phyloP scores from a whole-genome alignment of 2,888 invertebrate species.

The Petrophora chlorosata region DNA sequence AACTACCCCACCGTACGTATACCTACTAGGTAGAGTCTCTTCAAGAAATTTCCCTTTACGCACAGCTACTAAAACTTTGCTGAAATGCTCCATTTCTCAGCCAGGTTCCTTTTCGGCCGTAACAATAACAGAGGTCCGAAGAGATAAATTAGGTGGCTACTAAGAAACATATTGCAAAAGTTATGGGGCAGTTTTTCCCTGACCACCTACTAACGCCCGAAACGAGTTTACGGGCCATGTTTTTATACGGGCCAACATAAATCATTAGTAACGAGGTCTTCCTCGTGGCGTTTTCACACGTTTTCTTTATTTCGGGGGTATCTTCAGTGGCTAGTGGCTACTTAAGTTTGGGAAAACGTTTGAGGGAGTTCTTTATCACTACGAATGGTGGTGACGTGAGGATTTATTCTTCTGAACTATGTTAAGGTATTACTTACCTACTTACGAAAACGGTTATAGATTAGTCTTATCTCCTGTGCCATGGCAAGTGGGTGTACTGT shows the following conservation, averaged over 20 bases:
- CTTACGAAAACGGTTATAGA: too few species aligned
- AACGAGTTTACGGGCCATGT: conserved; percentile 56
- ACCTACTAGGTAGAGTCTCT: background rate
- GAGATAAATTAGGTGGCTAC: conserved; percentile 36
- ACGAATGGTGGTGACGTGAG: conserved; percentile 1
- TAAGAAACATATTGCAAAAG: conserved; percentile 40
- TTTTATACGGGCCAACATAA: conserved; percentile 65
- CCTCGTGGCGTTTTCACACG: conserved; percentile 68
- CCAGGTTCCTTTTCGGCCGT: conserved; percentile 14
- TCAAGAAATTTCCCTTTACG: too few species aligned
- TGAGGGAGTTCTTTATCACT: conserved; percentile 19
- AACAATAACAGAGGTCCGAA: conserved; percentile 30
- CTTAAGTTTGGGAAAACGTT: conserved; percentile 36
- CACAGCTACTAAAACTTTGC: too few species aligned
- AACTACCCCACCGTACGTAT: too few species aligned
- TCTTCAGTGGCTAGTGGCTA: conserved; percentile 30
- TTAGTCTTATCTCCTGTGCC: too few species aligned
- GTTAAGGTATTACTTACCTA: too few species aligned
- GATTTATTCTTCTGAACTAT: too few species aligned
- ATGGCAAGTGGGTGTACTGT: too few species aligned
- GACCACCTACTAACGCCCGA: conserved; percentile 55
- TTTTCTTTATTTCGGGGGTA: conserved; percentile 54
- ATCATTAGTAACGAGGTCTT: conserved; percentile 72
- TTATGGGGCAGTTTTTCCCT: conserved; percentile 53
- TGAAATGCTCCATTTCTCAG: background rate